These are phyloP conservation scores for Pseudomyrmex cubaensis DNA, from an alignment of 1,140 invertebrate genomes.

Conservation along the genomic window DNA sequence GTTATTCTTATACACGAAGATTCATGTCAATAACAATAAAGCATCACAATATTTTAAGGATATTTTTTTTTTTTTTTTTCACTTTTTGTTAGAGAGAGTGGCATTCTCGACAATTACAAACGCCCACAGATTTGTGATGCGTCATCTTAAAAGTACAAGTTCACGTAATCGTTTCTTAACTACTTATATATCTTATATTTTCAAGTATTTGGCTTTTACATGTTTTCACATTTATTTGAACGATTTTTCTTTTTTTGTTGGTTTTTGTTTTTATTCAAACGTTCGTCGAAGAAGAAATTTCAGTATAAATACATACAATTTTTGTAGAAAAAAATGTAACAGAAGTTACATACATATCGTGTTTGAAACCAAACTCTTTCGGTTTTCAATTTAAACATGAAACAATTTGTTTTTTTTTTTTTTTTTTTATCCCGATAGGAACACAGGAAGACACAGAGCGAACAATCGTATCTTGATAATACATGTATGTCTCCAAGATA, in stretches of 20 bases:
- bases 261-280: not conserved
- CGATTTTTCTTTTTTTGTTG: not conserved
- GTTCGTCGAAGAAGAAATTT: slow-evolving; percentile 24
- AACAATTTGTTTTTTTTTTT: not conserved
- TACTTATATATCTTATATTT: slow-evolving; percentile 33
- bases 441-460: slow-evolving; percentile 41
- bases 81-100: not conserved
- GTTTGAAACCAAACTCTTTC: slow-evolving; percentile 6
- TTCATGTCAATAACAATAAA: slow-evolving; percentile 67
- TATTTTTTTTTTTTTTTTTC: slow-evolving; percentile 40
- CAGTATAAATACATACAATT: slow-evolving; percentile 1
- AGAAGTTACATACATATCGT: not conserved
- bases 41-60: slow-evolving; percentile 70
- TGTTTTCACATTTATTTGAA: not conserved
- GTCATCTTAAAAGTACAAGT: slow-evolving; percentile 29
- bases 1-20: slow-evolving; percentile 68
- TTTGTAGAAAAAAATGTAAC: not conserved
- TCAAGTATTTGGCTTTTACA: slow-evolving; percentile 29
- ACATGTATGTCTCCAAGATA: slow-evolving; percentile 55
- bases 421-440: not conserved
- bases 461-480: slow-evolving; percentile 54
- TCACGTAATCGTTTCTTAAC: slow-evolving; percentile 13
- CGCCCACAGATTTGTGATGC: not conserved
- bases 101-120: slow-evolving; percentile 32
- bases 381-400: not conserved